phyloP scores from a whole-genome alignment of 2,113 vertebrate genomes.

The Spilogale gracilis region DNA sequence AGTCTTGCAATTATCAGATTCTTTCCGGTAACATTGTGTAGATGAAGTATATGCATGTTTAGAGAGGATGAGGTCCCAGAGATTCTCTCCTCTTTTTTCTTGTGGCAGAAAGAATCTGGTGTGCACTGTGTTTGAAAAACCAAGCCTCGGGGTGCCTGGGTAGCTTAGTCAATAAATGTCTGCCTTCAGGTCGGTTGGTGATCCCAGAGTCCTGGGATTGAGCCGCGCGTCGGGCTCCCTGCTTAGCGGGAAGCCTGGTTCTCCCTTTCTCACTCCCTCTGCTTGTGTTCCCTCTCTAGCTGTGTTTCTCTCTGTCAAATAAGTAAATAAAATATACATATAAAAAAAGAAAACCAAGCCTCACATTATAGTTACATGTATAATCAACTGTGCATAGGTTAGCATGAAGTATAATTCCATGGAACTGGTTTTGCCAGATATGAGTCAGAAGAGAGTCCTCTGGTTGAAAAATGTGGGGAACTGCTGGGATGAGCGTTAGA shows the following conservation, averaged over 20 bases:
- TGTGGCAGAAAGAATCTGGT: not conserved
- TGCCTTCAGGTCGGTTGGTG: too few species aligned
- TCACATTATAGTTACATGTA: not conserved
- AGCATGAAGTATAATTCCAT: not conserved
- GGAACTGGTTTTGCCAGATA: not conserved
- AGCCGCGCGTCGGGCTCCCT: too few species aligned
- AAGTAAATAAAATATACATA: too few species aligned
- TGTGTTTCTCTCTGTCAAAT: too few species aligned
- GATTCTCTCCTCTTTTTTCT: not conserved
- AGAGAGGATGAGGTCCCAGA: not conserved
- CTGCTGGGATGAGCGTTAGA: not conserved
- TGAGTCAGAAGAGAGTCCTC: not conserved
- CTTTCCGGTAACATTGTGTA: not conserved
- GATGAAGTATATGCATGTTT: not conserved
- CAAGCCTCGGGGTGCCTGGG: too few species aligned
- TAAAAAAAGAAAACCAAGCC: not conserved
- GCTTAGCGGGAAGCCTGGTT: too few species aligned
- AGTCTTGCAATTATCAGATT: not conserved
- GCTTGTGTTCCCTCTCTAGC: too few species aligned
- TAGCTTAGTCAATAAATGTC: too few species aligned
- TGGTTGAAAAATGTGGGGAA: not conserved
- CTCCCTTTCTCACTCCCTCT: too few species aligned
- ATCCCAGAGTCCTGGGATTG: too few species aligned
- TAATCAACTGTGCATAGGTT: not conserved
- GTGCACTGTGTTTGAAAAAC: not conserved